Percentiles rank a stretch among this genome's conserved stretches.
phyloP scores from a whole-genome alignment of 2,888 invertebrate genomes.

The Conomelus anceps region DNA sequence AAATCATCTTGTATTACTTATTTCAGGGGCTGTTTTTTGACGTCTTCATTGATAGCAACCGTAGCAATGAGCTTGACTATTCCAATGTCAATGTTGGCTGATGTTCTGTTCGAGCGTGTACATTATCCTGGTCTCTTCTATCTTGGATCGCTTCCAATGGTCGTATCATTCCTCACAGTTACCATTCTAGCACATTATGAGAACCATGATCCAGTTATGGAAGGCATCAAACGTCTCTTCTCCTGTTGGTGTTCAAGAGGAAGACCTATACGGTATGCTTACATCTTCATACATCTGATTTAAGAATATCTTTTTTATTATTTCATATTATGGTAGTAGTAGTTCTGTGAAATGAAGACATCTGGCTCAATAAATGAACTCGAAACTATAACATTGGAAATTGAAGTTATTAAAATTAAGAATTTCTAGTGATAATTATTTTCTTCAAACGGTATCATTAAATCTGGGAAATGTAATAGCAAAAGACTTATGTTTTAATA shows the following conservation, averaged over 20 bases:
- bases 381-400: no score
- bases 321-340: not conserved
- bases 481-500: no score
- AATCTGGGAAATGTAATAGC: no score
- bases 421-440: no score
- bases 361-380: no score
- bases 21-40: constrained; percentile 86
- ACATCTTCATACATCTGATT: not conserved
- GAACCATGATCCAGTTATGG: constrained; percentile 71
- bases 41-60: constrained; percentile 84
- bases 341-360: no score
- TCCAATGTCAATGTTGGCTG: constrained; percentile 79
- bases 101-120: constrained; percentile 30
- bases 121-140: constrained; percentile 55
- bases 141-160: constrained; percentile 68
- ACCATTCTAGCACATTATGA: constrained; percentile 67
- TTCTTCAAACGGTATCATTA: no score
- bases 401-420: no score
- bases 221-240: constrained; percentile 48
- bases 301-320: constrained; percentile 13
- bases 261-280: constrained; percentile 45
- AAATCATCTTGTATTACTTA: constrained; percentile 17
- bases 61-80: constrained; percentile 77
- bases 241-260: constrained; percentile 44
- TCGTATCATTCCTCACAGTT: constrained; percentile 65